Evolutionary conservation across 1,140 invertebrate species (phyloP), one percentile per base, ranked within the genome.

Genomic region (Sarcophaga peregrina): DNA sequence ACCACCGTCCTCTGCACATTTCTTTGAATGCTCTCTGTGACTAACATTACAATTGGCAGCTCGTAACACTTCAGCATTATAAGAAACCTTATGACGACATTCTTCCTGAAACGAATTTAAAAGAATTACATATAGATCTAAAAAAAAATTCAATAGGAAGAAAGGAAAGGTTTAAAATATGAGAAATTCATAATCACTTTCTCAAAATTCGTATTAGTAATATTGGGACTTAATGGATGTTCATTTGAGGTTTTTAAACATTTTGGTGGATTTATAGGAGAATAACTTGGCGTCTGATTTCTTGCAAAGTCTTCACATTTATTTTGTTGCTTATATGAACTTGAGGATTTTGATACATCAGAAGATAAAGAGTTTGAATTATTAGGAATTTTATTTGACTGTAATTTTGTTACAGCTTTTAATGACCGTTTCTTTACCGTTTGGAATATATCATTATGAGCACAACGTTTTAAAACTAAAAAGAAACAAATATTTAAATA

Each of bases 401-500:
- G 83, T 82, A 88, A 85, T 86, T 88, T 88, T 10, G 86, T 84
- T 48, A 87, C 86, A 72, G 87, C 87, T 80, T 88, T 86, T 13
- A 88, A 85, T 81, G 87, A 85, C 74, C 87, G 86, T 85, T 87
- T 89, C 84, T 88, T 90, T 85, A 90, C 88, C 88, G 88, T 89
- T 87, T 89, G 84, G 88, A 86, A 88, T 72, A 89, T 83, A 74
- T 83, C 86, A 83, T 85, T 87, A 86, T 87, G 87, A 7, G 84
- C 85, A 20, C 85, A 72, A 13, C 88, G 86, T 15, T 48, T 83
- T 68, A 20, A 45, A 54, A 58, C 83, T 83, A 73, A 8, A 83
- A 83, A 81, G 48, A 80, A 80, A 80, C 6, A 11, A 37, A 62
- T 8, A 45, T 46, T 25, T n/a, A 46, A 62, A 15, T 62, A 45